Percentiles rank a stretch among this genome's conserved stretches.
These are phyloP conservation scores for Enhydra lutris DNA, from an alignment of 2,113 vertebrate genomes.

Conservation along the genomic window DNA sequence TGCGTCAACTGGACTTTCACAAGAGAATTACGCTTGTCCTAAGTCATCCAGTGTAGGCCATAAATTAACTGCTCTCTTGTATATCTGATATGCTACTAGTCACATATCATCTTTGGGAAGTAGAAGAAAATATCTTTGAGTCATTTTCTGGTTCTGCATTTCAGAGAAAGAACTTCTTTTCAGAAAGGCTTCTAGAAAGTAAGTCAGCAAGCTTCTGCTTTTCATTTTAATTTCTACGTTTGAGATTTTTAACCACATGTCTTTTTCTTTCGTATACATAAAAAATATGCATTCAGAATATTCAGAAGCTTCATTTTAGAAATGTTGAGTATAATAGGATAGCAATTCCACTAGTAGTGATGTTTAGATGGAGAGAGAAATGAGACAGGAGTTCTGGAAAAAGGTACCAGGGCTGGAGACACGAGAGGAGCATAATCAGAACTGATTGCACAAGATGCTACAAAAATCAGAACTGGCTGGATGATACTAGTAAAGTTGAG, in stretches of 20 bases:
- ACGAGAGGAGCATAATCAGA: neutral
- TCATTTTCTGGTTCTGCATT: neutral
- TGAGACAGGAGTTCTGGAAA: neutral
- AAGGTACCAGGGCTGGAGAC: neutral
- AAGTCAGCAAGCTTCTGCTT: neutral
- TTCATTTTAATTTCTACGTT: neutral
- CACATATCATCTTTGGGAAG: neutral
- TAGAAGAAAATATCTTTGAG: neutral
- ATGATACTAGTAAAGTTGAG: neutral
- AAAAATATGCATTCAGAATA: neutral
- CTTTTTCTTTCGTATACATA: neutral
- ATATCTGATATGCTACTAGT: neutral
- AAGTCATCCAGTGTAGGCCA: neutral
- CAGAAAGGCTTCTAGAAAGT: neutral
- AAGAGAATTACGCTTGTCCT: neutral
- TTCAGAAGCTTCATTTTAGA: neutral
- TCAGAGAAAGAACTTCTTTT: neutral
- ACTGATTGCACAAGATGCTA: neutral
- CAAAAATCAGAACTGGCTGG: neutral
- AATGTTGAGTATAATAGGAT: neutral
- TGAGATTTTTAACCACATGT: neutral
- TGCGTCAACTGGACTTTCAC: neutral
- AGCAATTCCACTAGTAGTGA: neutral
- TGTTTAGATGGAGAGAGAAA: neutral
- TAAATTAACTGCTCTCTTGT: neutral